Conservation (phyloP, 2,888 invertebrate genomes). For the Parochlus steinenii region DNA sequence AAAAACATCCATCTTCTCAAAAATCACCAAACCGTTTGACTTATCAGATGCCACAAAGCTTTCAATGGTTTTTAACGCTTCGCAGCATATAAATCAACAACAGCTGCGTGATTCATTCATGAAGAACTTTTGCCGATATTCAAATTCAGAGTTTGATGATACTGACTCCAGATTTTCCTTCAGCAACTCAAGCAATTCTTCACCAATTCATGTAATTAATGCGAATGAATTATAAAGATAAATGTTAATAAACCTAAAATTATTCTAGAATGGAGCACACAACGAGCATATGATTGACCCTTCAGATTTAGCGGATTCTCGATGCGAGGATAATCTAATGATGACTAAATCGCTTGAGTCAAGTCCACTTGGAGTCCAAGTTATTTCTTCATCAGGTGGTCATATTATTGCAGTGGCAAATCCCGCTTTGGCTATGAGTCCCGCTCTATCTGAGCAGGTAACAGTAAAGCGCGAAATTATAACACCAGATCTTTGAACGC, state of each 20-base stretch:
- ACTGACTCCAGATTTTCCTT: conserved; percentile 58
- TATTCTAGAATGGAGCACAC: conserved; percentile 2
- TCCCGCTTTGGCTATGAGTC: conserved; percentile 56
- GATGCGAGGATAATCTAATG: conserved; percentile 2
- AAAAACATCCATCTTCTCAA: conserved; percentile 4
- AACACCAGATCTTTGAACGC: conserved; percentile 25
- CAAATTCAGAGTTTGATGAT: conserved; percentile 28
- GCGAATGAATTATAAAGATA: no score
- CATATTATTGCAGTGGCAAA: conserved; percentile 81
- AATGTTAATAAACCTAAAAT: no score
- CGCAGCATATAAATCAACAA: conserved; percentile 10
- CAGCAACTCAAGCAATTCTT: conserved; percentile 58
- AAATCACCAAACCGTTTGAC: conserved; percentile 8
- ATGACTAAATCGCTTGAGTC: conserved; percentile 7
- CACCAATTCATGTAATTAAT: conserved; percentile 40
- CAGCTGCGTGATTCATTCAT: conserved; percentile 10
- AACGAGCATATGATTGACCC: conserved; percentile 7
- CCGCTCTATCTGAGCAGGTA: conserved; percentile 27
- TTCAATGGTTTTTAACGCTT: conserved; percentile 8
- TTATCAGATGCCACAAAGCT: conserved; percentile 10
- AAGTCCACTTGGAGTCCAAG: conserved; percentile 37
- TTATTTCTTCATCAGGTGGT: conserved; percentile 70
- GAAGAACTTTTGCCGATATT: conserved; percentile 12
- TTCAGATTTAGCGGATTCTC: conserved; percentile 4
- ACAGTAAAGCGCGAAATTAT: conserved; percentile 25